These are phyloP conservation scores for Geophilus truncorum DNA, from an alignment of 2,888 invertebrate species.

Conservation along the genomic window DNA sequence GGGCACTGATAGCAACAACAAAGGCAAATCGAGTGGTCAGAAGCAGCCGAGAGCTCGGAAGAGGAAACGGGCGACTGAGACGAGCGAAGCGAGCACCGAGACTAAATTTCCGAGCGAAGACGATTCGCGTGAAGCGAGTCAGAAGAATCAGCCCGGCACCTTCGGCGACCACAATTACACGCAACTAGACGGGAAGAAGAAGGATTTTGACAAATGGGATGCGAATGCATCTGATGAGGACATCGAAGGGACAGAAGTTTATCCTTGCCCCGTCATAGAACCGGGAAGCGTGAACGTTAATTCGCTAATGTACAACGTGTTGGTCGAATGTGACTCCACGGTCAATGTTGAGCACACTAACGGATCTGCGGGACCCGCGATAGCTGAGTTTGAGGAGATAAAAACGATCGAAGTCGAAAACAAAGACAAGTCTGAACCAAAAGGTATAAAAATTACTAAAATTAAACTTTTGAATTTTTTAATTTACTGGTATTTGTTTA, in stretches of 20 bases:
- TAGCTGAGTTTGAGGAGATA: neutral
- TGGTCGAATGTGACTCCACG: neutral
- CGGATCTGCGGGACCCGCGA: neutral
- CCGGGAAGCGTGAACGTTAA: neutral
- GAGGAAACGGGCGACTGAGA: neutral
- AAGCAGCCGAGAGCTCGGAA: neutral
- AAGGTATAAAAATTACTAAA: neutral
- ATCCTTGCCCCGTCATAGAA: neutral
- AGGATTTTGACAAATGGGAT: slow-evolving; percentile 22
- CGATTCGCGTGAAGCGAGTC: neutral
- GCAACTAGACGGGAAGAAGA: neutral
- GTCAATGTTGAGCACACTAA: neutral
- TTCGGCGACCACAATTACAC: slow-evolving; percentile 36
- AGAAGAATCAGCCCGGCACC: neutral
- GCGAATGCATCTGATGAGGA: slow-evolving; percentile 40
- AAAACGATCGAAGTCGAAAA: neutral
- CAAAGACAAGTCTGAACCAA: neutral
- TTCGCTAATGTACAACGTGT: neutral
- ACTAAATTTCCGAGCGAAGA: neutral
- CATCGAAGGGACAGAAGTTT: slow-evolving; percentile 37
- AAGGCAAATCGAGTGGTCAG: neutral
- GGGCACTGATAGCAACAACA: slow-evolving; percentile 38
- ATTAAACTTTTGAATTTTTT: neutral
- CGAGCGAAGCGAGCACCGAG: slow-evolving; percentile 9
- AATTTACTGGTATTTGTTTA: neutral